phyloP scores from a whole-genome alignment of 2,888 invertebrate species.

The Epirrhoe tristata region DNA sequence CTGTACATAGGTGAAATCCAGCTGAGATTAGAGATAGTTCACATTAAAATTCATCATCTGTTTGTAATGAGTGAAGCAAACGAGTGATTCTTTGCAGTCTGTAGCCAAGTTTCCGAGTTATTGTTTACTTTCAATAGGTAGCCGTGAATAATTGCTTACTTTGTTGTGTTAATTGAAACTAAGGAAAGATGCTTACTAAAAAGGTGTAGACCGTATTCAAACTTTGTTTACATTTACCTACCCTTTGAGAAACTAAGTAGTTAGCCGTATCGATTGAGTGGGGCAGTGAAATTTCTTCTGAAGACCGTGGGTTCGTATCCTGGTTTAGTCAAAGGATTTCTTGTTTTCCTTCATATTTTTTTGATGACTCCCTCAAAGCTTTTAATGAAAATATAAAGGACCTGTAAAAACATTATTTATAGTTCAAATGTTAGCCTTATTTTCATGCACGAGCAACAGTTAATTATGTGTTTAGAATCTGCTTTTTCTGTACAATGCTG shows the following conservation, averaged over 20 bases:
- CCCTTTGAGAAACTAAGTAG: background rate
- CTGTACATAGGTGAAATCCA: too few relatives aligned
- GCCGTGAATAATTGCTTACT: conserved; percentile 60
- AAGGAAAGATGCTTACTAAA: conserved; percentile 26
- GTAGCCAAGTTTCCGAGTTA: conserved; percentile 46
- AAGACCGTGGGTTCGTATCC: background rate
- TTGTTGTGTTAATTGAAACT: conserved; percentile 40
- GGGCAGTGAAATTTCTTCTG: background rate
- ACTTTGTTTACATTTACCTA: conserved; percentile 4
- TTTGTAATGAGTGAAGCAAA: background rate
- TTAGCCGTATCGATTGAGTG: background rate
- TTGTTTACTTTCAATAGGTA: conserved; percentile 72
- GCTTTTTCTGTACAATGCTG: background rate
- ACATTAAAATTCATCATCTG: background rate
- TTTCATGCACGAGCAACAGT: too few relatives aligned
- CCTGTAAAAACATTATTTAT: too few relatives aligned
- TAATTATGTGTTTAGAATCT: too few relatives aligned
- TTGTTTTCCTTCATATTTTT: too few relatives aligned
- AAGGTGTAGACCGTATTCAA: conserved; percentile 8
- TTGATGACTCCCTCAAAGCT: too few relatives aligned
- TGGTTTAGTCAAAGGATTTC: background rate
- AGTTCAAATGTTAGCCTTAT: too few relatives aligned
- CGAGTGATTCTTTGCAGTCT: conserved; percentile 11
- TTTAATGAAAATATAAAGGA: too few relatives aligned
- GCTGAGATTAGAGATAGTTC: background rate